Percentiles rank a stretch among this genome's conserved stretches.
phyloP scores from a whole-genome alignment of 2,888 invertebrate species.

The Orthosia incerta region DNA sequence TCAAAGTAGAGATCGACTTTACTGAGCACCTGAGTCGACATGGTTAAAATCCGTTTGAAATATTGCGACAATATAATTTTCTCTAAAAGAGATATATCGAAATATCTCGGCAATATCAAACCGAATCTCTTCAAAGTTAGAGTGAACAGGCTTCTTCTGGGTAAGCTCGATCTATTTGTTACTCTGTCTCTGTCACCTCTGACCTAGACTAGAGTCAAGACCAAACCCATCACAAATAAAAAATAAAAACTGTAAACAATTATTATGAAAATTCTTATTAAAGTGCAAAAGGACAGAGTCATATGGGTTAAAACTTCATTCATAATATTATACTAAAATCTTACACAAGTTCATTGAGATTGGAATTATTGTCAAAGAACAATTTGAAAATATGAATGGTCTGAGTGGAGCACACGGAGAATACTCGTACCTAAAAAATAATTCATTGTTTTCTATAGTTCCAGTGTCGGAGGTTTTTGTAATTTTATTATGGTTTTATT shows the following conservation, averaged over 20 bases:
- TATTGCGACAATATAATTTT: constrained; percentile 31
- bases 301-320: constrained; percentile 24
- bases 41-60: constrained; percentile 45
- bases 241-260: constrained; percentile 12
- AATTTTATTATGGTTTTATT: too few species aligned
- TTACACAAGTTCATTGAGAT: constrained; percentile 18
- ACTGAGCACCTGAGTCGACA: constrained; percentile 14
- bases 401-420: neutral
- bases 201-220: too few species aligned
- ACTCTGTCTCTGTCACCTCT: too few species aligned
- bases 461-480: too few species aligned
- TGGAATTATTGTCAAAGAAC: constrained; percentile 2
- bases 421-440: too few species aligned
- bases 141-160: too few species aligned
- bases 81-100: constrained; percentile 4
- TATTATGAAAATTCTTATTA: constrained; percentile 23
- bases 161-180: too few species aligned
- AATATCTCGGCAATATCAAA: constrained; percentile 16
- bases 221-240: too few species aligned
- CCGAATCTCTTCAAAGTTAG: too few species aligned
- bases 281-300: constrained; percentile 12
- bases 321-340: constrained; percentile 21
- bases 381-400: neutral
- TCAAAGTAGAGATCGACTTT: constrained; percentile 30
- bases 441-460: too few species aligned